These are phyloP conservation scores for Peromyscus melanophrys DNA, from an alignment of 2,797 vertebrate species.

Conservation along the genomic window DNA sequence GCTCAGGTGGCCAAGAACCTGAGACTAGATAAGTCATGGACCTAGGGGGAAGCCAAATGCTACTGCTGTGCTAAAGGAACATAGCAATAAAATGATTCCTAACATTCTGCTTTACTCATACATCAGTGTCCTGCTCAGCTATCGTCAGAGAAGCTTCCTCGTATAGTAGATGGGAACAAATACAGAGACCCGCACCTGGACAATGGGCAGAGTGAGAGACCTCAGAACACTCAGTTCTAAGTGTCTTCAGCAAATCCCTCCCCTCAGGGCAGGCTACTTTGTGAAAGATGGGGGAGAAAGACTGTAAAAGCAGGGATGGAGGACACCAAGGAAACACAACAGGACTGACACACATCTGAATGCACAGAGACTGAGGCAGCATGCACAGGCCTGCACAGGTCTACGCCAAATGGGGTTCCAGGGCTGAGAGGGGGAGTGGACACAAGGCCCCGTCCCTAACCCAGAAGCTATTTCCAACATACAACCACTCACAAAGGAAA, in stretches of 20 bases:
- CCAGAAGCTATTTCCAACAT: neutral
- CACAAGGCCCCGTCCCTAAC: neutral
- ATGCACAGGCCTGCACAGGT: neutral
- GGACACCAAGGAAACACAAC: neutral
- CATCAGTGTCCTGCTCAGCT: neutral
- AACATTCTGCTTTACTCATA: neutral
- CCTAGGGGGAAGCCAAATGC: neutral
- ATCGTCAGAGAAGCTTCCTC: neutral
- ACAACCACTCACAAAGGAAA: neutral
- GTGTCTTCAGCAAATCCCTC: neutral
- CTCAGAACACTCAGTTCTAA: neutral
- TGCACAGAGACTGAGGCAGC: neutral
- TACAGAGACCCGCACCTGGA: neutral
- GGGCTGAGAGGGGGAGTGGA: neutral
- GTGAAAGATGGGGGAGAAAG: neutral
- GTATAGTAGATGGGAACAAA: neutral
- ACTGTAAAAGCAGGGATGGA: neutral
- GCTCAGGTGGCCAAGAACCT: neutral
- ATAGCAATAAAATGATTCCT: neutral
- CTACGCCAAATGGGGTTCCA: neutral
- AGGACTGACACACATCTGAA: neutral
- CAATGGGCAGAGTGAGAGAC: neutral
- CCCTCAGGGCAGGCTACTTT: neutral
- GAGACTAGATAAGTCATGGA: neutral
- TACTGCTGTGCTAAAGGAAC: neutral